These are phyloP conservation scores for Tursiops truncatus DNA, from an alignment of 2,113 vertebrate species.

Conservation along the genomic window DNA sequence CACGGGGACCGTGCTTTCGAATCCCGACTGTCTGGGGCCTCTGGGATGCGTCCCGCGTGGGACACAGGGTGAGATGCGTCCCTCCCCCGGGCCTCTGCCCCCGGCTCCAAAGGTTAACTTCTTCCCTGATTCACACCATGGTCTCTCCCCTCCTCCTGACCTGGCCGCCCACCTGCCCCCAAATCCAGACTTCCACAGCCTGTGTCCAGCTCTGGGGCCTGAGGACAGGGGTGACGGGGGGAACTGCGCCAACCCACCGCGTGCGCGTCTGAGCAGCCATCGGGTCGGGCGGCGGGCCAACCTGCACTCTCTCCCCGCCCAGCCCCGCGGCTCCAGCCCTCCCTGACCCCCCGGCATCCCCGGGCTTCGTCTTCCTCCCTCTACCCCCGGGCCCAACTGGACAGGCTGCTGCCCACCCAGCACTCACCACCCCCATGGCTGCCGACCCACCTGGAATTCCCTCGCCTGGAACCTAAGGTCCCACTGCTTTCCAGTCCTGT, in stretches of 20 bases:
- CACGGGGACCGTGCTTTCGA: not conserved
- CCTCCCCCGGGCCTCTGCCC: not conserved
- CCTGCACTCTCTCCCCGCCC: not conserved
- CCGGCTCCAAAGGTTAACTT: not conserved
- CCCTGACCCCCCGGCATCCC: too few species aligned
- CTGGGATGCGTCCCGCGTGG: not conserved
- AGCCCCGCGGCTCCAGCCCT: not conserved
- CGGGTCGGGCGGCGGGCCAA: fast-evolving
- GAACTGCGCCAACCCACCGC: not conserved
- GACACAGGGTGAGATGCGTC: not conserved
- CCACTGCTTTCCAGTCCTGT: not conserved
- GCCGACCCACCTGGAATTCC: not conserved
- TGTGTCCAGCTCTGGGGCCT: not conserved
- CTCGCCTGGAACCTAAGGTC: not conserved
- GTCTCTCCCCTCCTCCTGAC: not conserved
- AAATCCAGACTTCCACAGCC: not conserved
- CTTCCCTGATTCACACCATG: not conserved
- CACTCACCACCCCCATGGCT: not conserved
- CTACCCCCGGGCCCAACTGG: not conserved
- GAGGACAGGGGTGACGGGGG: not conserved
- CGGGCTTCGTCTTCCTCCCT: fast-evolving
- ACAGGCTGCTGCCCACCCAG: not conserved
- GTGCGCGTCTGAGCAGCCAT: not conserved
- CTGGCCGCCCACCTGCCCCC: not conserved
- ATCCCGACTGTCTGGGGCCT: not conserved